phyloP scores from a whole-genome alignment of 2,113 vertebrate genomes.

The Triplophysa dalaica region DNA sequence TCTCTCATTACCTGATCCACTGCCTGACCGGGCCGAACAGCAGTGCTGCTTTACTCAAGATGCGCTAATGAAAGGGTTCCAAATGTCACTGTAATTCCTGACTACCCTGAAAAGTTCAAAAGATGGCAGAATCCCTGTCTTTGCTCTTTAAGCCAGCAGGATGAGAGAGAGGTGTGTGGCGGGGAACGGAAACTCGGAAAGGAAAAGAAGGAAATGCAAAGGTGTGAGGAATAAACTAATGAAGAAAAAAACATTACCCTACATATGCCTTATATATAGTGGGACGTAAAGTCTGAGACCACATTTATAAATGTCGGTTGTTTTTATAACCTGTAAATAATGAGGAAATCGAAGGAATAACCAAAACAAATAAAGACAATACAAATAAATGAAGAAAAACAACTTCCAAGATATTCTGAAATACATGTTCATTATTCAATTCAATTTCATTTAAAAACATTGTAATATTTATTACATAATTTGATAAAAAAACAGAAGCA shows the following conservation, averaged over 20 bases:
- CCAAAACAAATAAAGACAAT: no score
- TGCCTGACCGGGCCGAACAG: conserved; percentile 27
- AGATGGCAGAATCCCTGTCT: conserved; percentile 47
- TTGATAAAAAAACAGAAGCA: background rate
- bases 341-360: no score
- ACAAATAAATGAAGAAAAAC: no score
- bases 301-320: no score
- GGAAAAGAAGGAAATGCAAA: conserved; percentile 6
- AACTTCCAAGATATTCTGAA: no score
- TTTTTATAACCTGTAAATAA: no score
- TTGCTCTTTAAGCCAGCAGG: conserved; percentile 37
- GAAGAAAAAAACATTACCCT: background rate
- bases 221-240: background rate
- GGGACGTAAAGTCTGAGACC: no score
- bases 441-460: no score
- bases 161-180: conserved; percentile 22
- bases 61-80: conserved; percentile 61
- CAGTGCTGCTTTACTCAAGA: conserved; percentile 40
- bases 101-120: conserved; percentile 61
- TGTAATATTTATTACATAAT: background rate
- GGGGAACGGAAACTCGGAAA: background rate
- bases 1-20: conserved; percentile 51
- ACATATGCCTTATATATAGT: no score
- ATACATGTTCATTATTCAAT: no score
- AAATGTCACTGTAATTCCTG: conserved; percentile 63